These are phyloP conservation scores for Megatriorchis doriae DNA, from an alignment of 2,113 vertebrate species.

Conservation along the genomic window DNA sequence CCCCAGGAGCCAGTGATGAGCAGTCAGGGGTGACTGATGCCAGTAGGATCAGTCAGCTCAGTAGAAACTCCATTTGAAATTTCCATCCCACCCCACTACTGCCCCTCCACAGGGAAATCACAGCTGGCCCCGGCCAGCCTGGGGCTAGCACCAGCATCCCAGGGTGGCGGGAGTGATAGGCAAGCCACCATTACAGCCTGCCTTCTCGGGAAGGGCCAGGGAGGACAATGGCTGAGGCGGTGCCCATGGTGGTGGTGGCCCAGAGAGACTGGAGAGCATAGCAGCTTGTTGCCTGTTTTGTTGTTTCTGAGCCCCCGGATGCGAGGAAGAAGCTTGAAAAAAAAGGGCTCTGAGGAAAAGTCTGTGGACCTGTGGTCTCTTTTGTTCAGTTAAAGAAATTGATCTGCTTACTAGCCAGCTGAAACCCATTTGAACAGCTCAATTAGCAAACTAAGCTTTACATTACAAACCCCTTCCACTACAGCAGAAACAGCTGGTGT, in stretches of 20 bases:
- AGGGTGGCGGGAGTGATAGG: background rate
- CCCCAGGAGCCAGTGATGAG: background rate
- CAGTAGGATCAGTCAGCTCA: background rate
- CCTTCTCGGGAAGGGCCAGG: rapidly evolving
- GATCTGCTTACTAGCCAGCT: background rate
- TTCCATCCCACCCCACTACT: background rate
- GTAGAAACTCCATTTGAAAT: background rate
- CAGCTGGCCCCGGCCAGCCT: background rate
- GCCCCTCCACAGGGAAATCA: background rate
- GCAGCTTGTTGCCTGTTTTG: background rate
- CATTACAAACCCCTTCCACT: background rate
- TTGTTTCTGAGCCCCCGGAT: background rate
- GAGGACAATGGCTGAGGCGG: background rate
- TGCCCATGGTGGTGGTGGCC: too few species aligned
- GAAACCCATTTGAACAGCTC: background rate
- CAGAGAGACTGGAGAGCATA: background rate
- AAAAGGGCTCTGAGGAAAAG: background rate
- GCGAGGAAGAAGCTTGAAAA: background rate
- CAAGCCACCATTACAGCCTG: background rate
- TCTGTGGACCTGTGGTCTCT: background rate
- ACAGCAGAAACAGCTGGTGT: background rate
- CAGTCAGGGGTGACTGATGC: too few species aligned
- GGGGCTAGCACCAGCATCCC: background rate
- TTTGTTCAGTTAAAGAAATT: too few species aligned
- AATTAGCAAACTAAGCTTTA: background rate